Evolutionary conservation across 1,140 invertebrate species (phyloP).

Genomic region (Plutomurus gul): DNA sequence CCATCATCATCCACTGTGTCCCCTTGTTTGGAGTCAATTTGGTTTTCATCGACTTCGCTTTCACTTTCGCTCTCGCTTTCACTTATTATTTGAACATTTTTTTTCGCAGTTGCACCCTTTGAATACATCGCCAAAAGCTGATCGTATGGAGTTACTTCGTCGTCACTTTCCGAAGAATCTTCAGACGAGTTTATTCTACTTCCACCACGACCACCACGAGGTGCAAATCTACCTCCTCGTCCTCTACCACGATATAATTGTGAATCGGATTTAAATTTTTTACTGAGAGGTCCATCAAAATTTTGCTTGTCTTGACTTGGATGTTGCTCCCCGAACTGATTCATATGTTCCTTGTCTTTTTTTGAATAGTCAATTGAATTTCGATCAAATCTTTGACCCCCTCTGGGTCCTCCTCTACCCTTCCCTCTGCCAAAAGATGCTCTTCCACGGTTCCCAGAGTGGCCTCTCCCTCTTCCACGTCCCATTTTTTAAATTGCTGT

Average conservation of each 20-base stretch:
- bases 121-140: conserved; percentile 37
- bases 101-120: neutral
- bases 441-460: no score
- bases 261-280: neutral
- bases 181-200: neutral
- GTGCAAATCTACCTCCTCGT: neutral
- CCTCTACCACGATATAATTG: neutral
- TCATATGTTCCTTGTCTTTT: conserved; percentile 35
- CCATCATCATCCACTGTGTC: conserved; percentile 52
- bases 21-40: conserved; percentile 42
- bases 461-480: no score
- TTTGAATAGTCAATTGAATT: neutral
- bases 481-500: no score
- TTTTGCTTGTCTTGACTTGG: conserved; percentile 37
- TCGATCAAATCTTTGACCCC: neutral
- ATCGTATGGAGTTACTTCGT: conserved; percentile 39
- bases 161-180: conserved; percentile 39
- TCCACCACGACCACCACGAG: neutral
- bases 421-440: conserved; percentile 9
- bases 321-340: conserved; percentile 44
- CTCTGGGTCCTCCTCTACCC: conserved; percentile 8
- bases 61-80: conserved; percentile 55
- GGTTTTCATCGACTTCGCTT: conserved; percentile 46
- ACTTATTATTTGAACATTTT: conserved; percentile 32
- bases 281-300: neutral